These are phyloP conservation scores for Peromyscus aztecus DNA, from an alignment of 2,797 vertebrate genomes.

Conservation along the genomic window DNA sequence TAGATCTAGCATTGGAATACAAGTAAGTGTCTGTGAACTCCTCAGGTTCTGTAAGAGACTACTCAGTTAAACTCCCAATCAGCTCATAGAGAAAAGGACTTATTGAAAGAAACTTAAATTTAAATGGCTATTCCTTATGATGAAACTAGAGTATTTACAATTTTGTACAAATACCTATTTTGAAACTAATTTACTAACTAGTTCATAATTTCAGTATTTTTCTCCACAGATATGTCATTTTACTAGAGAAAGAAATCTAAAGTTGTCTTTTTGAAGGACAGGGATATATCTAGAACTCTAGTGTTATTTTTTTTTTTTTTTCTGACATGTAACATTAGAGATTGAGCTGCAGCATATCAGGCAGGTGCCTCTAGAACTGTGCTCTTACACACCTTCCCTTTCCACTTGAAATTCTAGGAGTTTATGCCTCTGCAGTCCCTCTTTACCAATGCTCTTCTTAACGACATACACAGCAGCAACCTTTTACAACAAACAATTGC, in stretches of 20 bases:
- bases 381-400: conserved; percentile 61
- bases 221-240: conserved; percentile 44
- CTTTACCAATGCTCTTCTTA: conserved; percentile 94
- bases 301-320: not conserved
- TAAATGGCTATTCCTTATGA: not conserved
- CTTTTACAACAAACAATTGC: conserved; percentile 94
- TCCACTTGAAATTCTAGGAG: conserved; percentile 89
- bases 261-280: conserved; percentile 37
- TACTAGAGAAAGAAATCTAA: conserved; percentile 16
- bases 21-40: conserved; percentile 89
- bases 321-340: not conserved
- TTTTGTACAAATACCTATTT: conserved; percentile 23
- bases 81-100: not conserved
- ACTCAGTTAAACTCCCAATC: not conserved
- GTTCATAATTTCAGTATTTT: conserved; percentile 60
- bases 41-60: not conserved
- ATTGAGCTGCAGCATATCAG: not conserved
- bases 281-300: not conserved
- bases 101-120: conserved; percentile 37
- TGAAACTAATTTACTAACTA: conserved; percentile 57
- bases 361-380: not conserved
- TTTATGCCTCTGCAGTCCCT: conserved; percentile 97
- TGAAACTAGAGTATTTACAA: conserved; percentile 5
- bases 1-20: conserved; percentile 93
- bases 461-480: conserved; percentile 95